Base-by-base conservation (phyloP, 92 coral and sea anemone genomes). In the Paragorgia papillata region DNA sequence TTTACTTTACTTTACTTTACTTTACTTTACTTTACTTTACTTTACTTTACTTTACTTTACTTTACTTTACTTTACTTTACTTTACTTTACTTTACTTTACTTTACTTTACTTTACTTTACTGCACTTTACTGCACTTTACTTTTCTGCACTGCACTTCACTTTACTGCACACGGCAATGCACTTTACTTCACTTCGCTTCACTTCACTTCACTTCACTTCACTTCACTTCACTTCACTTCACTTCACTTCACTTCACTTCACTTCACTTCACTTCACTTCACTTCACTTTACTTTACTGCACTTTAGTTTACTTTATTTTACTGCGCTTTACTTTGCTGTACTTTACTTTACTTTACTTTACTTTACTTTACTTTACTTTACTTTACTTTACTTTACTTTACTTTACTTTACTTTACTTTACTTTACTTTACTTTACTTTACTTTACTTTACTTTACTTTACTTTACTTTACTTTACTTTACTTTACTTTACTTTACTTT, bases 1-100 rank as follows among this genome's bases (percentile, higher is more conserved):
- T 74, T 1, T n/a, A 74, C 79, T 74, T 74, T 12, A 53, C 66
- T 73, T 55, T 32, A 74, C 80, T 57, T 54, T 21, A 74, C 80
- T 28, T 31, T 25, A 51, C 41, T 26, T 25, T 33, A 70, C 59
- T 71, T 35, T 33, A 71, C 41, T 48, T 22, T 35, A 31, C 62
- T 71, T 20, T 30, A 71, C 62, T 71, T 15, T 20, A 48, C 63
- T 25, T 10, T 14, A 32, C 29, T 37, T 37, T 20, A 34, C 3
- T 34, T 21, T 8, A 39, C 54, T 66, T 37, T 10, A 37, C 43
- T 37, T 37, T 37, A 37, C 43, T 37, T 37, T 37, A 37, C 43
- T 37, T 37, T 37, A 37, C 43, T 37, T 37, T 37, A 37, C 43
- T 37, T 37, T 37, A 37, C 43, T 37, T 37, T 10, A 21, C 15